Evolutionary conservation across 2,113 vertebrate genomes (phyloP), one percentile per base, ranked within the genome.

Genomic region (Edolisoma coerulescens): DNA sequence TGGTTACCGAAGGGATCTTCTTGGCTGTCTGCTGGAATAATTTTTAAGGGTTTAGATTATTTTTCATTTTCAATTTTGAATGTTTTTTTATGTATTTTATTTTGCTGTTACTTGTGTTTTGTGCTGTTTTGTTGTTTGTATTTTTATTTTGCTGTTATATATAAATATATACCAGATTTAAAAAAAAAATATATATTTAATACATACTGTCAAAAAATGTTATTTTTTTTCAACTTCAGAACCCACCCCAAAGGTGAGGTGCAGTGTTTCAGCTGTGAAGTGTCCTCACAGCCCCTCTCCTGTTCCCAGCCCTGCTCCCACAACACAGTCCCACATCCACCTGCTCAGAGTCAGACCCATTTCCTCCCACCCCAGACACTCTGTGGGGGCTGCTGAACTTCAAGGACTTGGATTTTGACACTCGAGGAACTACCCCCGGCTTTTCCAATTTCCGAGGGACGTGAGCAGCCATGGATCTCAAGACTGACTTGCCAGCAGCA

Each of bases 401-500:
- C 3, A 22, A 76, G 63, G 63, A 16, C 67, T 70, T 84, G 28
- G 65, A 79, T 89, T 90, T 50, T 87, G 92, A 92, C 63, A 45
- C 77, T 73, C 28, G 1, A 81, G 77, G 82, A 91, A 81, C 89
- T 57, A 49, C 79, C 32, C 59, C 61, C 7, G 0, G 91, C 71
- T 67, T 83, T 84, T 92, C 94, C 96, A 85, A 85, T 95, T 96
- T 96, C 90, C 23, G 13, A 78, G 86, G 90, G 65, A 82, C 1
- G 2, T 0, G 47, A 88, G 94, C 47, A 84, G 95, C 90, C 6
- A 87, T 97, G 97, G 96, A 97, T 97, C 96, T 96, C 63, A 71
- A 50, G 94, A 69, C 94, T 84, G 89, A 50, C 89, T 96, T 52
- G 94, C 96, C 92, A 80, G 95, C 77, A 96, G 97, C 95, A 90